Percentiles rank a stretch among this genome's conserved stretches.
Conservation (phyloP, 1,140 invertebrate species). For the Listronotus bonariensis region DNA sequence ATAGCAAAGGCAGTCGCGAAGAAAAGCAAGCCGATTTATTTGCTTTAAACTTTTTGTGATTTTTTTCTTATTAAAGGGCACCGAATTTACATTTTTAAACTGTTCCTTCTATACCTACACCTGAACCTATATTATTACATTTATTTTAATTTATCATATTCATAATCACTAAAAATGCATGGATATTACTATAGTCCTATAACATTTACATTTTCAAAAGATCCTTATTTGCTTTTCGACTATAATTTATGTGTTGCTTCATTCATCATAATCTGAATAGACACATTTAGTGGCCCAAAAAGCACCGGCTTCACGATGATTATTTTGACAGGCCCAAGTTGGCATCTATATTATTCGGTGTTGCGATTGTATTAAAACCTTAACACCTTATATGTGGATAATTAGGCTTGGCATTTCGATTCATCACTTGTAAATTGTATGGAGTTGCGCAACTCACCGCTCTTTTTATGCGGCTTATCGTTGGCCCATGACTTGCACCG, state of each 20-base stretch:
- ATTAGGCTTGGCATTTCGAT: constrained; percentile 24
- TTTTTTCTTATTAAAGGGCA: no score
- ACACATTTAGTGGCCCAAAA: not conserved
- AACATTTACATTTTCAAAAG: no score
- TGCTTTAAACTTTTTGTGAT: no score
- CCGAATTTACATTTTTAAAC: no score
- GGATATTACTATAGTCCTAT: no score
- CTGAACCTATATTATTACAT: no score
- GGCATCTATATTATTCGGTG: constrained; percentile 8
- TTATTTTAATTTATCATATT: no score
- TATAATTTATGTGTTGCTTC: not conserved
- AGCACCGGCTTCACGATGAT: constrained; percentile 19
- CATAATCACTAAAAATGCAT: no score
- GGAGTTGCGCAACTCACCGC: constrained; percentile 7
- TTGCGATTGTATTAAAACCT: constrained; percentile 23
- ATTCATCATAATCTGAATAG: constrained; percentile 12
- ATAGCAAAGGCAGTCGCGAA: no score
- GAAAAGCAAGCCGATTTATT: no score
- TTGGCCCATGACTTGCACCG: constrained; percentile 12
- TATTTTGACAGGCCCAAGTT: constrained; percentile 27
- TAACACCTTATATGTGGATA: constrained; percentile 26
- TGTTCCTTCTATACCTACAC: no score
- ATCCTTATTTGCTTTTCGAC: no score
- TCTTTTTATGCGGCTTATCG: constrained; percentile 1
- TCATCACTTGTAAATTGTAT: constrained; percentile 26